Evolutionary conservation across 2,797 vertebrate genomes (phyloP).

Genomic region (Sebastes ruberrimus): DNA sequence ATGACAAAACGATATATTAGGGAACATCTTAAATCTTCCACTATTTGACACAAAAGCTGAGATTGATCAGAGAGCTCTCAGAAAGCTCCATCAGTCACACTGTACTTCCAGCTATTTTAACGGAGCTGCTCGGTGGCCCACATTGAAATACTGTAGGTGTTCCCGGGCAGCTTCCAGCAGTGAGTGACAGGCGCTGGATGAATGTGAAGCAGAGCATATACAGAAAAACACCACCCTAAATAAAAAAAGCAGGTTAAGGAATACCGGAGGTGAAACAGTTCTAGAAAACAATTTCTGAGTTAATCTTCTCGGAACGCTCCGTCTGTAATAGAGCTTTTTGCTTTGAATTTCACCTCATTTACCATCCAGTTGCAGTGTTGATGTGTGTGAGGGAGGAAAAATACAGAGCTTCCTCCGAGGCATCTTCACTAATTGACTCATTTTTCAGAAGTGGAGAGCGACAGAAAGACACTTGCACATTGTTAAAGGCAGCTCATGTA

Average conservation of each 20-base stretch:
- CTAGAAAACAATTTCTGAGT: slow-evolving; percentile 22
- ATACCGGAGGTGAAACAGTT: slow-evolving; percentile 9
- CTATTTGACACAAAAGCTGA: background rate
- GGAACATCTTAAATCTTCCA: background rate
- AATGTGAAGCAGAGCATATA: slow-evolving; percentile 13
- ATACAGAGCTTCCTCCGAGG: slow-evolving; percentile 30
- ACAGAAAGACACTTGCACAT: slow-evolving; percentile 25
- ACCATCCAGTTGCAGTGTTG: background rate
- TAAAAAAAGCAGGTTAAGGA: background rate
- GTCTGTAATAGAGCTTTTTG: slow-evolving; percentile 12
- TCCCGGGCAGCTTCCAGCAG: background rate
- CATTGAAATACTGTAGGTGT: background rate
- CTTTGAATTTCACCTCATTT: slow-evolving; percentile 13
- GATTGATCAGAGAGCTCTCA: background rate
- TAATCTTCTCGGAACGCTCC: slow-evolving; percentile 15
- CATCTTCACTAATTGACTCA: slow-evolving; percentile 60
- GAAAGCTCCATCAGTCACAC: background rate
- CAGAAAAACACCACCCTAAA: background rate
- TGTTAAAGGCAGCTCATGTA: slow-evolving; percentile 35
- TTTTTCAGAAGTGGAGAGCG: slow-evolving; percentile 49
- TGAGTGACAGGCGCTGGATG: slow-evolving; percentile 22
- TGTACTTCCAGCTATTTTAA: background rate
- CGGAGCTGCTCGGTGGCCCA: background rate
- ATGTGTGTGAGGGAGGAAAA: background rate
- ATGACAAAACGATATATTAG: background rate